Evolutionary conservation across 1,140 invertebrate genomes (phyloP).

Genomic region (Papilio dardanus): DNA sequence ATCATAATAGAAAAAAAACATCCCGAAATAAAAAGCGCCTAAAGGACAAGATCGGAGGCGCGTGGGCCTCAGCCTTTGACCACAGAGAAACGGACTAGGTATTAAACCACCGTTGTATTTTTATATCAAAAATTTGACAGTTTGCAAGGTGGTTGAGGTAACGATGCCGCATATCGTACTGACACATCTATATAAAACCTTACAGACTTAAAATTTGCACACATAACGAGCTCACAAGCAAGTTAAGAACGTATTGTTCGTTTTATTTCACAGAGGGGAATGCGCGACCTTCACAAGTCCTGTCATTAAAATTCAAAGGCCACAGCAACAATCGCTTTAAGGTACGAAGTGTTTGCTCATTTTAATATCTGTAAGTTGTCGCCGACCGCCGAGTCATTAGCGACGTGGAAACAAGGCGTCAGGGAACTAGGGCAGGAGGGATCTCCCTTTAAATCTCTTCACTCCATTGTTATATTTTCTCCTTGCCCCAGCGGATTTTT

Average conservation of each 20-base stretch:
- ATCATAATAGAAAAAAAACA: constrained; percentile 41
- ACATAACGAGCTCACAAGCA: too few species aligned
- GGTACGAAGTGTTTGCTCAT: constrained; percentile 61
- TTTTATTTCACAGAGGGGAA: too few species aligned
- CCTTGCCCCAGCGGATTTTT: constrained; percentile 54
- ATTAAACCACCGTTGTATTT: too few species aligned
- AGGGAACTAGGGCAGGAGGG: constrained; percentile 55
- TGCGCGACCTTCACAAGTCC: too few species aligned
- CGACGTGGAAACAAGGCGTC: constrained; percentile 55
- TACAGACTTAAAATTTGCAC: too few species aligned
- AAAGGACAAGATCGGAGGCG: constrained; percentile 49
- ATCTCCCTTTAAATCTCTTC: constrained; percentile 65
- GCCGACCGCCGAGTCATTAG: constrained; percentile 50
- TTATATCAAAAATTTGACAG: too few species aligned
- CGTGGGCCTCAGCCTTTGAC: constrained; percentile 54
- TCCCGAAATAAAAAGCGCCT: constrained; percentile 37
- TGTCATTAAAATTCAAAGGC: too few species aligned
- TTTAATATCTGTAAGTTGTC: constrained; percentile 63
- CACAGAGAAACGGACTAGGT: too few species aligned
- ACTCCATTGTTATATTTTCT: constrained; percentile 70
- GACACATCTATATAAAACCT: too few species aligned
- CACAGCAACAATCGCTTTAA: constrained; percentile 55
- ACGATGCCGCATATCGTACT: too few species aligned
- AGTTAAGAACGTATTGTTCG: too few species aligned
- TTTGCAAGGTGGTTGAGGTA: too few species aligned